Evolutionary conservation across 2,113 vertebrate species (phyloP).

Genomic region (Daubentonia madagascariensis): DNA sequence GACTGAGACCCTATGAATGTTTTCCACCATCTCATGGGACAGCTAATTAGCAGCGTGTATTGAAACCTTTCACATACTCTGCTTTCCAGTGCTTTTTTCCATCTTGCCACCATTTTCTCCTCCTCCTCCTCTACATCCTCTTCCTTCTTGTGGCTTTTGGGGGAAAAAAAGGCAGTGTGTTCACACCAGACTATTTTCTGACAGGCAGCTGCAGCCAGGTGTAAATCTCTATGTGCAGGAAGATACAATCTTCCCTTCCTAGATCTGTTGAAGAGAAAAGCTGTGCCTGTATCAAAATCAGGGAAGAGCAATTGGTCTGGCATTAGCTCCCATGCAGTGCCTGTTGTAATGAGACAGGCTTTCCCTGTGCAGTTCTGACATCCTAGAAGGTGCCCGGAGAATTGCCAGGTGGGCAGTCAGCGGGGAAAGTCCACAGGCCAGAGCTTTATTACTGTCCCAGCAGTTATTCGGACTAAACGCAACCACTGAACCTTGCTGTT

Average conservation of each 20-base stretch:
- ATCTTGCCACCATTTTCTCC: neutral
- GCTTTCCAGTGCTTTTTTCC: neutral
- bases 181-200: neutral
- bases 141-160: too few relatives aligned
- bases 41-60: neutral
- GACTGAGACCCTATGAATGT: neutral
- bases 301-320: slow-evolving; percentile 37
- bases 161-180: neutral
- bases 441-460: slow-evolving; percentile 60
- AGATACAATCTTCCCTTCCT: slow-evolving; percentile 33
- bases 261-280: slow-evolving; percentile 39
- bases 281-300: neutral
- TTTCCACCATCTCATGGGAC: neutral
- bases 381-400: slow-evolving; percentile 63
- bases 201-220: neutral
- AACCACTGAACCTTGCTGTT: slow-evolving; percentile 65
- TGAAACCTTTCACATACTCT: neutral
- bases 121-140: neutral
- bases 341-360: slow-evolving; percentile 46
- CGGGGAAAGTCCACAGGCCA: slow-evolving; percentile 64
- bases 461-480: slow-evolving; percentile 61
- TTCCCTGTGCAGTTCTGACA: slow-evolving; percentile 52
- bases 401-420: slow-evolving; percentile 77
- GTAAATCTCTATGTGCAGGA: neutral
- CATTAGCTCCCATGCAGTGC: slow-evolving; percentile 49